Percentiles rank a stretch among this genome's conserved stretches.
These are phyloP conservation scores for Cremastinae sp. DNA, from an alignment of 2,888 invertebrate species.

Conservation along the genomic window DNA sequence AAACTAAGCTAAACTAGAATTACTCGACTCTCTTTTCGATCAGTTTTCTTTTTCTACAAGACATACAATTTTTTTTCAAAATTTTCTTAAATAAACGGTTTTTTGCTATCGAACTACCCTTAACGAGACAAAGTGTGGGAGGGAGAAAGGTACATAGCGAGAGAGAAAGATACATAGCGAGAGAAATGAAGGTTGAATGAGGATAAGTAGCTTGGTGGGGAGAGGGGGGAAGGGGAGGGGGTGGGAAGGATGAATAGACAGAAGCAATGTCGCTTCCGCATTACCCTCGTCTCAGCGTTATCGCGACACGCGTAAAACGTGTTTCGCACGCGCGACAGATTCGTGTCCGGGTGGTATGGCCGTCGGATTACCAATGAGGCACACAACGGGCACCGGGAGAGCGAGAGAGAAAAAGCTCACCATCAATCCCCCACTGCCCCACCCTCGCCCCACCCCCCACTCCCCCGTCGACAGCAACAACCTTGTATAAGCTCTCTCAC, in stretches of 20 bases:
- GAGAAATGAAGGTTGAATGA: conserved; percentile 11
- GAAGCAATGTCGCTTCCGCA: conserved; percentile 58
- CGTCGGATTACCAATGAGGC: conserved; percentile 75
- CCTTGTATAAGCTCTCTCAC: conserved; percentile 6
- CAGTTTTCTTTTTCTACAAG: too few relatives aligned
- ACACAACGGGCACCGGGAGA: conserved; percentile 59
- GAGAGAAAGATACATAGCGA: conserved; percentile 5
- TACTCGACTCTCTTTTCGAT: too few relatives aligned
- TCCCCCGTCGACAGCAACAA: conserved; percentile 38
- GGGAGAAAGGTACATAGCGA: conserved; percentile 3
- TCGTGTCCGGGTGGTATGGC: conserved; percentile 62
- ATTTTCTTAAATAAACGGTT: too few relatives aligned
- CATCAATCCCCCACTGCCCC: conserved; percentile 21
- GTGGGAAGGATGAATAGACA: conserved; percentile 13
- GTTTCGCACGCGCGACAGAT: conserved; percentile 65
- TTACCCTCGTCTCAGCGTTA: conserved; percentile 63
- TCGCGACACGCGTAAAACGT: conserved; percentile 65
- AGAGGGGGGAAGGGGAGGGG: conserved; percentile 8
- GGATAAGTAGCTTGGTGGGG: too few relatives aligned
- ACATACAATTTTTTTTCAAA: too few relatives aligned
- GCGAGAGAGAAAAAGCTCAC: conserved; percentile 33
- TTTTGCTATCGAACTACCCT: neutral
- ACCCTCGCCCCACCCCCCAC: conserved; percentile 10
- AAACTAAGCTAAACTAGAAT: too few relatives aligned
- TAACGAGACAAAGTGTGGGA: neutral